Conservation (phyloP, 1,140 invertebrate species). For the Pararge aegeria region DNA sequence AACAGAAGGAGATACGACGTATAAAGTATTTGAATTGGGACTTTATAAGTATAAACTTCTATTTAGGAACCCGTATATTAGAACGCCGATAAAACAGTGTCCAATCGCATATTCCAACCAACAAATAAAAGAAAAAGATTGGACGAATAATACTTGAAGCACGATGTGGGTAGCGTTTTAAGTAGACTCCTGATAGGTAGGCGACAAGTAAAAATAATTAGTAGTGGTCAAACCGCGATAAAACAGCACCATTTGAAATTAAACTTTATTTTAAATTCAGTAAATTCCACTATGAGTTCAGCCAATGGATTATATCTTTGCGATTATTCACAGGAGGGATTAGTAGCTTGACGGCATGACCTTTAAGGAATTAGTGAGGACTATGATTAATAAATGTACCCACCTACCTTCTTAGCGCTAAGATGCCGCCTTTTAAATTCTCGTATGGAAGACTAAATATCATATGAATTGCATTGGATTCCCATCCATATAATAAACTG, state of each 20-base stretch:
- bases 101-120: conserved; percentile 3
- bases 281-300: conserved; percentile 19
- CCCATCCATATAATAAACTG: background rate
- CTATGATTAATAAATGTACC: conserved; percentile 24
- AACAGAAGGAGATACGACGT: background rate
- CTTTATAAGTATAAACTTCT: background rate
- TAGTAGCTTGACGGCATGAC: conserved; percentile 33
- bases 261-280: conserved; percentile 21
- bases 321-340: conserved; percentile 34
- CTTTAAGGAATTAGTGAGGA: conserved; percentile 35
- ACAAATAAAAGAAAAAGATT: conserved; percentile 25
- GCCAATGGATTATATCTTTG: conserved; percentile 14
- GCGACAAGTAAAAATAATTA: conserved; percentile 61
- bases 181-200: conserved; percentile 55
- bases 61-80: conserved; percentile 7
- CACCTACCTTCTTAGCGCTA: conserved; percentile 7
- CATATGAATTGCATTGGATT: background rate
- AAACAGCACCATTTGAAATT: conserved; percentile 17
- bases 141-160: conserved; percentile 36
- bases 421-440: conserved; percentile 18
- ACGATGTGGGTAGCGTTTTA: conserved; percentile 55
- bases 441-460: background rate
- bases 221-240: conserved; percentile 20
- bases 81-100: background rate
- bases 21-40: background rate